These are phyloP conservation scores for Hesperia comma DNA, from an alignment of 2,888 invertebrate species.

Conservation along the genomic window DNA sequence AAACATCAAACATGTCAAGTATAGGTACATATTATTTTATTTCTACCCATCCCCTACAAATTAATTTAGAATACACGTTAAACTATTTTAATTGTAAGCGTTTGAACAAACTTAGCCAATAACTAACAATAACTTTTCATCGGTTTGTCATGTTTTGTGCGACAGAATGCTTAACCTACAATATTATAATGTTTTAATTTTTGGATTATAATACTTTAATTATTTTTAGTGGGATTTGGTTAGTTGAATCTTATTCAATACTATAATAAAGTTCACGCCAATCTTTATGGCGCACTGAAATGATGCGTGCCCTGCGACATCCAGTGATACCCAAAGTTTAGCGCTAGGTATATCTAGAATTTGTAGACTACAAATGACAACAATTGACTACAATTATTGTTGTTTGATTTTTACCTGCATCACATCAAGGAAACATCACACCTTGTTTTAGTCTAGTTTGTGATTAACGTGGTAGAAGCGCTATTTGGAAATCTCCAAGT, in stretches of 20 bases:
- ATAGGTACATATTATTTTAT: not conserved
- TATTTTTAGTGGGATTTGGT: not conserved
- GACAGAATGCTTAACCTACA: conserved; percentile 16
- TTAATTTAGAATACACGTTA: conserved; percentile 10
- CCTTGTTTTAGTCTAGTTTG: too few relatives aligned
- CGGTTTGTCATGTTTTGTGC: conserved; percentile 22
- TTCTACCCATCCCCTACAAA: conserved; percentile 27
- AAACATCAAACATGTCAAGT: not conserved
- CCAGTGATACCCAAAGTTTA: not conserved
- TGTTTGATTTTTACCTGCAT: too few relatives aligned
- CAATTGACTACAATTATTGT: too few relatives aligned
- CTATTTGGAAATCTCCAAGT: too few relatives aligned
- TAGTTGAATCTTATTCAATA: not conserved
- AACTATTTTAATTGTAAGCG: conserved; percentile 13
- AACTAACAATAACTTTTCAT: conserved; percentile 9
- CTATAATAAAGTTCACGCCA: not conserved
- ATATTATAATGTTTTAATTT: not conserved
- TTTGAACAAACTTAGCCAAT: conserved; percentile 9
- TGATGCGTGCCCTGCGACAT: not conserved
- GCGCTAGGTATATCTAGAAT: too few relatives aligned
- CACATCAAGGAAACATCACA: too few relatives aligned
- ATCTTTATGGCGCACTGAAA: not conserved
- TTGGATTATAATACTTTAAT: conserved; percentile 1
- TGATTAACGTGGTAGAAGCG: too few relatives aligned
- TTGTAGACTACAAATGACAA: too few relatives aligned